These are phyloP conservation scores for Apodemia zela DNA, from an alignment of 2,888 invertebrate species.

Conservation along the genomic window DNA sequence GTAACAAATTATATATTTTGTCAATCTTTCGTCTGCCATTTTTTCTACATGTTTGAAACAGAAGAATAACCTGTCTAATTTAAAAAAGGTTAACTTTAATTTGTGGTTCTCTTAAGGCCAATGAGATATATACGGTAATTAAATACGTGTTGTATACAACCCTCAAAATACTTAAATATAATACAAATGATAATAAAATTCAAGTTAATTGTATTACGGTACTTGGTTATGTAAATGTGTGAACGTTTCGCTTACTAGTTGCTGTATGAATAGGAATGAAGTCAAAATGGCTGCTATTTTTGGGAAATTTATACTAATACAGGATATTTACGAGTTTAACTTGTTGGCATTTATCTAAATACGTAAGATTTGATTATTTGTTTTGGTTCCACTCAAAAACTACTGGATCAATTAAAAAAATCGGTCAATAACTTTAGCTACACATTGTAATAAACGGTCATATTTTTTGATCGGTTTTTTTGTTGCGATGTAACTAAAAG, in stretches of 20 bases:
- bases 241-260: constrained; percentile 4
- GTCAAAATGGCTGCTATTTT: neutral
- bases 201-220: constrained; percentile 2
- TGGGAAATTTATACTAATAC: neutral
- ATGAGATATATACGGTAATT: neutral
- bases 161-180: constrained; percentile 1
- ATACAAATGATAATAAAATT: constrained; percentile 10
- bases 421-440: too few species aligned
- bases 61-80: neutral
- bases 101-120: neutral
- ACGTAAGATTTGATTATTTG: too few species aligned
- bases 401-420: too few species aligned
- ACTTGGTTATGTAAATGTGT: constrained; percentile 12
- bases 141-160: too few species aligned
- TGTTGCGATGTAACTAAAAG: too few species aligned
- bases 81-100: neutral
- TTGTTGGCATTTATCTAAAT: neutral
- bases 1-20: too few species aligned
- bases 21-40: too few species aligned
- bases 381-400: too few species aligned
- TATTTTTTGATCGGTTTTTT: too few species aligned
- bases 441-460: too few species aligned
- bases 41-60: too few species aligned
- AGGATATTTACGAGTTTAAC: neutral
- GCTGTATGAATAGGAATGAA: constrained; percentile 5